Evolutionary conservation across 2,113 vertebrate genomes (phyloP), one percentile per base, ranked within the genome.

Genomic region (Neomonachus schauinslandi): DNA sequence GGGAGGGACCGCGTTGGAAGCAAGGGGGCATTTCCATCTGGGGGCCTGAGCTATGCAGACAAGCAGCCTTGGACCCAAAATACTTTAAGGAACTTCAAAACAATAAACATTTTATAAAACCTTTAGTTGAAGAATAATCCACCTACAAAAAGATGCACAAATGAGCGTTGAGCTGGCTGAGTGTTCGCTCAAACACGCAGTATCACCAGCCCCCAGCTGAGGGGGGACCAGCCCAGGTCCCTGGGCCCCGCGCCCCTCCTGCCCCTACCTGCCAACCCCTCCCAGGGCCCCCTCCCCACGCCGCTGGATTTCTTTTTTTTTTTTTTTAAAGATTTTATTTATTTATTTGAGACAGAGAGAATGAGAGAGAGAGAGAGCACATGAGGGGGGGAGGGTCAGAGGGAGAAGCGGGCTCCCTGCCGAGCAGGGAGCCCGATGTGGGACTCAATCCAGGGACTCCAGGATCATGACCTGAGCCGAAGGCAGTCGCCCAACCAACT

Each of bases 21-120:
- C 4, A 0, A n/a, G n/a, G 15, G 55, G 49, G 1, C 2, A 0
- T 28, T 8, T 42, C 46, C 26, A 14, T 28, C 39, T 2, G 1
- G 21, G 7, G 46, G 16, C 33, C 33, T 14, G 85, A 15, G 39
- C 69, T 28, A 18, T 1, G 19, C 21, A 0, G 33, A 19, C 22
- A 28, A 36, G 53, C 42, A 26, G 13, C 11, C 19, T 5, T 9
- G 22, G 69, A 5, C 55, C 69, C 42, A 4, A 2, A 5, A 19
- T 4, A 4, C 24, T 33, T 39, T 4, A 49, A 10, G 31, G 39
- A 42, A 8, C 63, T 59, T 46, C 11, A 3, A 26, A 65, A 3
- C 14, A 0, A 2, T 0, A 1, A 31, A 33, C 2, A 2, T 9
- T 82, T 22, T 1, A 16, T 2, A 13, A 42, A 67, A 2, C 49